Conservation (phyloP, 2,888 invertebrate species). For the Ochropleura plecta region DNA sequence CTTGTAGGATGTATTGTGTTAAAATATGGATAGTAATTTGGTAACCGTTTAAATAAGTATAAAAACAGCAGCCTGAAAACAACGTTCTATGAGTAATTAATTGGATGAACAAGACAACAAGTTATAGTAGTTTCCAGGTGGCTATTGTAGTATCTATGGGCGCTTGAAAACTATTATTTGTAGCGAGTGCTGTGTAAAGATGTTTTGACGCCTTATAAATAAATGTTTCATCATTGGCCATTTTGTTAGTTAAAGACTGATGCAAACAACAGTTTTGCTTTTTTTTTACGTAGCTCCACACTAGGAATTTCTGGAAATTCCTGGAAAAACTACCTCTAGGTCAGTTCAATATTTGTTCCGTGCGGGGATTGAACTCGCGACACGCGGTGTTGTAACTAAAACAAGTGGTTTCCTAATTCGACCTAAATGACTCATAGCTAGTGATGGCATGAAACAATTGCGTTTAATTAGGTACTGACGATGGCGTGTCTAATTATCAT, state of each 20-base stretch:
- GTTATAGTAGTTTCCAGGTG: not conserved
- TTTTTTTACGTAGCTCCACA: too few relatives aligned
- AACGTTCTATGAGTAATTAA: not conserved
- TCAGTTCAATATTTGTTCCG: too few relatives aligned
- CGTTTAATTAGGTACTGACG: not conserved
- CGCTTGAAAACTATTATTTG: conserved; percentile 37
- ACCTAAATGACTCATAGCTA: not conserved
- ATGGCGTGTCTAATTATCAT: not conserved
- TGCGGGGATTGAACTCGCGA: too few relatives aligned
- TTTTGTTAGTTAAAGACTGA: not conserved
- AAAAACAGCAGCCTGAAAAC: not conserved
- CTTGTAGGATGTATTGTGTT: not conserved
- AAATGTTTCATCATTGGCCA: not conserved
- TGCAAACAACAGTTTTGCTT: not conserved
- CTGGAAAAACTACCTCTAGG: too few relatives aligned
- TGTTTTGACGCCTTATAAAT: conserved; percentile 4
- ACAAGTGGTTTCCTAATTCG: not conserved
- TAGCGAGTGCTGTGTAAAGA: not conserved
- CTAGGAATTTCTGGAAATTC: too few relatives aligned
- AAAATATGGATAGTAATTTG: not conserved
- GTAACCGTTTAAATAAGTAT: not conserved
- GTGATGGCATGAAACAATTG: not conserved
- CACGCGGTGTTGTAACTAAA: not conserved
- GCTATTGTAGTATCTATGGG: not conserved
- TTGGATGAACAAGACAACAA: not conserved